Percentiles rank a stretch among this genome's conserved stretches.
These are phyloP conservation scores for Elysia chlorotica DNA, from an alignment of 1,140 invertebrate species.

Conservation along the genomic window DNA sequence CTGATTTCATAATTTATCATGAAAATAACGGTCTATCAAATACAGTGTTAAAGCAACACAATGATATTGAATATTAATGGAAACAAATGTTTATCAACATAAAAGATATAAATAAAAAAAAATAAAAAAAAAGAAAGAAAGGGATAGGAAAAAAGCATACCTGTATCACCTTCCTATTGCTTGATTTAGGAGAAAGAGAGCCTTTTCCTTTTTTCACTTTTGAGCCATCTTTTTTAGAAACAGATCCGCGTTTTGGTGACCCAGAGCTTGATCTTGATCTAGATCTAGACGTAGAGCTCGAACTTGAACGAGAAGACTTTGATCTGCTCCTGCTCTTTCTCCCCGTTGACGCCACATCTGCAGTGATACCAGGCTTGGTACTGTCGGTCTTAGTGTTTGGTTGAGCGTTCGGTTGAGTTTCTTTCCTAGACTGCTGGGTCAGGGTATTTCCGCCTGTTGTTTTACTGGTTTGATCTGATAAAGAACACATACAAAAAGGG, in stretches of 20 bases:
- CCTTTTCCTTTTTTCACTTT: slow-evolving; percentile 36
- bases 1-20: too few relatives aligned
- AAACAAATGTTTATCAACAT: background rate
- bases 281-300: slow-evolving; percentile 24
- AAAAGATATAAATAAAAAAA: background rate
- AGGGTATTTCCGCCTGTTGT: background rate
- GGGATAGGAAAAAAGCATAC: background rate
- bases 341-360: background rate
- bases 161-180: background rate
- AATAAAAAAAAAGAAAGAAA: background rate
- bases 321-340: slow-evolving; percentile 17
- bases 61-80: too few relatives aligned
- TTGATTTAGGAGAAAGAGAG: background rate
- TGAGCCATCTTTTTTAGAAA: too few relatives aligned
- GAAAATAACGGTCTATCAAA: too few relatives aligned
- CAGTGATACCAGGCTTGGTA: background rate
- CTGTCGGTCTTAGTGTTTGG: background rate
- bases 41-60: too few relatives aligned
- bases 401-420: slow-evolving; percentile 11
- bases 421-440: background rate
- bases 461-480: background rate
- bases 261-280: slow-evolving; percentile 17
- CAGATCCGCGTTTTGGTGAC: slow-evolving; percentile 22
- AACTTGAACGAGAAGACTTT: slow-evolving; percentile 25
- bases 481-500: too few relatives aligned